These are phyloP conservation scores for Sus cebifrons DNA, from an alignment of 2,797 vertebrate genomes.

Conservation along the genomic window DNA sequence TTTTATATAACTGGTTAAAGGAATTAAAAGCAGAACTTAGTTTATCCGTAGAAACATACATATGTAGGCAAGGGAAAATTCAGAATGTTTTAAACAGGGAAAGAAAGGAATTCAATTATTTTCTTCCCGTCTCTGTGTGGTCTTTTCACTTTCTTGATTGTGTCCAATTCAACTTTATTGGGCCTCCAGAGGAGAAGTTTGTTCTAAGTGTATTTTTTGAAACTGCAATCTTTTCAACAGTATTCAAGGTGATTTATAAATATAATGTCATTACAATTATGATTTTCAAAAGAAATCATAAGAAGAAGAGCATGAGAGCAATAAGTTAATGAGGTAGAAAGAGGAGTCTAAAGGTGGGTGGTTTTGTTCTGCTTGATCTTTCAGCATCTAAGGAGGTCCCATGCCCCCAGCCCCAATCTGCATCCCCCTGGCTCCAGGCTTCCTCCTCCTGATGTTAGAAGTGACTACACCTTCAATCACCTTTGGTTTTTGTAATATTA, in stretches of 20 bases:
- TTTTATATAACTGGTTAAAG: slow-evolving; percentile 17
- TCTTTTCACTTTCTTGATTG: slow-evolving; percentile 35
- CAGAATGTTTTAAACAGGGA: not conserved
- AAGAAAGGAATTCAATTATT: slow-evolving; percentile 19
- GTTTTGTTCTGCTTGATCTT: not conserved
- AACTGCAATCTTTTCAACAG: slow-evolving; percentile 3
- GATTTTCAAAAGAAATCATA: not conserved
- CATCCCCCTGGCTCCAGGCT: not conserved
- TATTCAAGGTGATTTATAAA: slow-evolving; percentile 50
- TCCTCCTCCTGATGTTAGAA: not conserved
- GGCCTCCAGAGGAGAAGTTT: slow-evolving; percentile 12
- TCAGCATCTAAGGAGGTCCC: not conserved
- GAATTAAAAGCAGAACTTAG: not conserved
- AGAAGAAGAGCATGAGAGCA: not conserved
- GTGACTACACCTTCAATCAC: not conserved
- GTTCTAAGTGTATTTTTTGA: slow-evolving; percentile 9
- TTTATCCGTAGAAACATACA: not conserved
- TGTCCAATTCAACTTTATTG: slow-evolving; percentile 40
- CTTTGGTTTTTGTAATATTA: slow-evolving; percentile 21
- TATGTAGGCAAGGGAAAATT: not conserved
- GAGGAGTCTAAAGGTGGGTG: not conserved
- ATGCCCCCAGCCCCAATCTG: not conserved
- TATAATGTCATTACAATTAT: not conserved
- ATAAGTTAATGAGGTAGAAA: not conserved
- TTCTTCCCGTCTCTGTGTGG: not conserved